Conservation (phyloP, 2,113 vertebrate genomes). For the Megatriorchis doriae region DNA sequence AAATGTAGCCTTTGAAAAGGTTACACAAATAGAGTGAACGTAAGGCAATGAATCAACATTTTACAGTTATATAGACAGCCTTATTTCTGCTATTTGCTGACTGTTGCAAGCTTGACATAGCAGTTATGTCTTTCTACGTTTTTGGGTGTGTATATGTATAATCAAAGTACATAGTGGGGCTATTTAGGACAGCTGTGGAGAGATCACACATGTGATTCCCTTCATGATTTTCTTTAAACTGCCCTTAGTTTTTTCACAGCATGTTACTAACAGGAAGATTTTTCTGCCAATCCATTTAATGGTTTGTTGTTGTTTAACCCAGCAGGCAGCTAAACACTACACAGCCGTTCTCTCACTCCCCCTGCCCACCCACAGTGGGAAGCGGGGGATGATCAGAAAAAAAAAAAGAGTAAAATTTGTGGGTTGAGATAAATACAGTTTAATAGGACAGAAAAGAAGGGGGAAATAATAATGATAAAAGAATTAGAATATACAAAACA, state of each 20-base stretch:
- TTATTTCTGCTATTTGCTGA: not conserved
- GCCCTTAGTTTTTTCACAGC: not conserved
- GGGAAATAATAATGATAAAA: too few relatives aligned
- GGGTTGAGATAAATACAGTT: too few relatives aligned
- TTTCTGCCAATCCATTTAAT: not conserved
- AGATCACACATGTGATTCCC: not conserved
- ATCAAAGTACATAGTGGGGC: not conserved
- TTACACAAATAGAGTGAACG: not conserved
- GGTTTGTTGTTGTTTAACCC: too few relatives aligned
- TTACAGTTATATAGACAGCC: not conserved
- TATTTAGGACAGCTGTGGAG: not conserved
- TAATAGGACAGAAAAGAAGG: too few relatives aligned
- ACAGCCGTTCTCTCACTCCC: too few relatives aligned
- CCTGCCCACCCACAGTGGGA: too few relatives aligned
- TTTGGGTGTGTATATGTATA: not conserved
- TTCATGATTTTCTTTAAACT: not conserved
- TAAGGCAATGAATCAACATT: not conserved
- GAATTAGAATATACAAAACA: too few relatives aligned
- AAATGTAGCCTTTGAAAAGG: not conserved
- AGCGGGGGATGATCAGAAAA: too few relatives aligned
- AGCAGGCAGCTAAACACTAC: too few relatives aligned
- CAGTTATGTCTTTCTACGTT: fast-evolving
- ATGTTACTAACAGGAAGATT: not conserved
- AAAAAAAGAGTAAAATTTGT: too few relatives aligned
- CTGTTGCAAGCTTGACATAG: not conserved